Percentiles rank a stretch among this genome's conserved stretches.
These are phyloP conservation scores for Amblyornis subalaris DNA, from an alignment of 2,113 vertebrate genomes.

Conservation along the genomic window DNA sequence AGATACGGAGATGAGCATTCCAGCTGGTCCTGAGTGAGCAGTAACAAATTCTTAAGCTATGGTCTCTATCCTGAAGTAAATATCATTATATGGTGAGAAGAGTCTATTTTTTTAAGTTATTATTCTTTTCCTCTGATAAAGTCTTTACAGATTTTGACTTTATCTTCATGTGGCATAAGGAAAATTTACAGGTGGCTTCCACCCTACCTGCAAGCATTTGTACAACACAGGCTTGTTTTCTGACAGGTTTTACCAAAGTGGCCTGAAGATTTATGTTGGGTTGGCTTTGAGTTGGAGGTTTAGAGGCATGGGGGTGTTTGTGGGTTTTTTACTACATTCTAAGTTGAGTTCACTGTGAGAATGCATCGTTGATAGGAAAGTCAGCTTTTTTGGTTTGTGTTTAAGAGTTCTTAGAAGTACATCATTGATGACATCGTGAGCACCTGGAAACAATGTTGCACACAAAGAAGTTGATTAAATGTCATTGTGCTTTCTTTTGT, in stretches of 20 bases:
- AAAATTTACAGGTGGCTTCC: neutral
- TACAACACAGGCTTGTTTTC: neutral
- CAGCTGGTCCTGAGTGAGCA: neutral
- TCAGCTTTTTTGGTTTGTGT: neutral
- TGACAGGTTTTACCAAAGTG: neutral
- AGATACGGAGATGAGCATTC: neutral
- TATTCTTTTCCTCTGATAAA: neutral
- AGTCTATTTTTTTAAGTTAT: neutral
- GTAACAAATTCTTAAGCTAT: neutral
- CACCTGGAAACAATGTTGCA: neutral
- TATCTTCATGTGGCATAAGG: neutral
- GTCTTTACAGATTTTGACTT: neutral
- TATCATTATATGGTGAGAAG: neutral
- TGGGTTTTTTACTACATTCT: neutral
- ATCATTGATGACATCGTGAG: neutral
- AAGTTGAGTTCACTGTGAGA: neutral
- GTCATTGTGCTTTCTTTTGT: neutral
- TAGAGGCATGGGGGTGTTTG: rapidly evolving
- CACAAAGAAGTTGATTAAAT: neutral
- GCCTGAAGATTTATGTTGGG: neutral
- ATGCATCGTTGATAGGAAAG: neutral
- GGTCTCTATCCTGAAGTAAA: neutral
- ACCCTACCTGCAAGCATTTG: neutral
- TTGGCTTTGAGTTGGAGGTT: neutral
- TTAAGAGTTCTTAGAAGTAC: neutral